Base-by-base conservation (phyloP, 2,888 invertebrate species). In the Stenolophus ochropezus region DNA sequence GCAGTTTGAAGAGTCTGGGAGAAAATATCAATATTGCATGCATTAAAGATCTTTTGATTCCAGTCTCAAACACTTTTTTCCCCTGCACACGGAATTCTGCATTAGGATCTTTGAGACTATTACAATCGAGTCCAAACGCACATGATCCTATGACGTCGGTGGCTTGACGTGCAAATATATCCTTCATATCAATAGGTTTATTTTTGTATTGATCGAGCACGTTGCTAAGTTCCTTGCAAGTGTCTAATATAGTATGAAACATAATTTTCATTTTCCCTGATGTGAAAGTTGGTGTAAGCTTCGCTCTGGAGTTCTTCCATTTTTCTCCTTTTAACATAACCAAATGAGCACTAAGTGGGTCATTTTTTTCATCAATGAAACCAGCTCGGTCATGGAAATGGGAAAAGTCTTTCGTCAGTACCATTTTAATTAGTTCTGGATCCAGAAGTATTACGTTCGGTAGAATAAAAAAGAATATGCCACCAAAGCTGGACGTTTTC, bases 331-430 rank as follows among this genome's bases (percentile, higher is more conserved):
- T 89, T 56, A 91, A 85, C 82, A 90, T 88, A 84, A 93, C 92
- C 0, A 94, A 86, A 85, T 92, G 91, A 0, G 89, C 91, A 0
- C 91, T 90, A 20, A 93, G 83, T 0, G 91, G 92, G 86, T 93
- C 93, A 1, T 89, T 89, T 8, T 90, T 87, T 61, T 92, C 92
- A 77, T 93, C 91, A 5, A 87, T 88, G 84, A 91, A 91, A n/a
- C 91, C 87, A 0, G 92, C 93, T 73, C 93, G 92, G 82, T 93
- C 92, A 85, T 91, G 91, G 83, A 94, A 94, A 85, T 91, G 88
- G 1, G 88, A 88, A 83, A 93, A 94, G 84, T 93, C 93, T 83
- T 90, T 91, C 25, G 91, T 90, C 84, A 93, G 85, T 16, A 93
- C 88, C 56, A 89, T 88, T 78, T 86, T 86, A 6, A 85, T 56